Conservation (phyloP, 2,888 invertebrate species). For the Heteromyza rotundicornis region DNA sequence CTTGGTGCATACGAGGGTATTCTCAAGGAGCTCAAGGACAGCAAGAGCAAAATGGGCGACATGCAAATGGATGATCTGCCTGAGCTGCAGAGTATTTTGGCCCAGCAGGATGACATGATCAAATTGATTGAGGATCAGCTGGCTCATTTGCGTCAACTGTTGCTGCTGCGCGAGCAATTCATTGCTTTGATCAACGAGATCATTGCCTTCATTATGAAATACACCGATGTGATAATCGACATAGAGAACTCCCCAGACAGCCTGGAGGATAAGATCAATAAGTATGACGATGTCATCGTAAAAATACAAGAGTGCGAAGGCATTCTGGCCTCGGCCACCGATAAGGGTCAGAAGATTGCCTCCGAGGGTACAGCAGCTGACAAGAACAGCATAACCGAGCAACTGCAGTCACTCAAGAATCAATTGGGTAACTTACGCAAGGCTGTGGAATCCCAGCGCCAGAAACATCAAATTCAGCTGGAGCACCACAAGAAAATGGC, state of each 20-base stretch:
- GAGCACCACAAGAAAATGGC: constrained; percentile 87
- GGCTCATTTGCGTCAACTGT: constrained; percentile 77
- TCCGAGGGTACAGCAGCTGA: constrained; percentile 88
- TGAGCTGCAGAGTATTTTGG: constrained; percentile 78
- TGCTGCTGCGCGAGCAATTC: constrained; percentile 86
- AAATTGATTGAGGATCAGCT: constrained; percentile 86
- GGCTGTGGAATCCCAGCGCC: constrained; percentile 82
- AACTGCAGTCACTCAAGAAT: constrained; percentile 85
- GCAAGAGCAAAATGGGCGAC: constrained; percentile 78
- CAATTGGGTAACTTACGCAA: constrained; percentile 80
- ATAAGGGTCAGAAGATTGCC: constrained; percentile 92
- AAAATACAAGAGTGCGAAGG: constrained; percentile 93
- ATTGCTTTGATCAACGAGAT: constrained; percentile 86
- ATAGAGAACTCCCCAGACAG: constrained; percentile 84
- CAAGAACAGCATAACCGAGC: constrained; percentile 85
- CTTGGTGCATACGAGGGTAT: constrained; percentile 80
- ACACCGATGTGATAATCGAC: constrained; percentile 82
- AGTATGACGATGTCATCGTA: constrained; percentile 83
- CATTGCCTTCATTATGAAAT: constrained; percentile 84
- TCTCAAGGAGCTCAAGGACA: constrained; percentile 76
- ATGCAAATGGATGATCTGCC: constrained; percentile 78
- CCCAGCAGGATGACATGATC: constrained; percentile 86
- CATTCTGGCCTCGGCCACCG: constrained; percentile 81
- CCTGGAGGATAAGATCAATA: constrained; percentile 84
- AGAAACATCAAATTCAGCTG: constrained; percentile 85